Base-by-base conservation (phyloP, 2,888 invertebrate species). In the Himalopsyche kuldschensis region DNA sequence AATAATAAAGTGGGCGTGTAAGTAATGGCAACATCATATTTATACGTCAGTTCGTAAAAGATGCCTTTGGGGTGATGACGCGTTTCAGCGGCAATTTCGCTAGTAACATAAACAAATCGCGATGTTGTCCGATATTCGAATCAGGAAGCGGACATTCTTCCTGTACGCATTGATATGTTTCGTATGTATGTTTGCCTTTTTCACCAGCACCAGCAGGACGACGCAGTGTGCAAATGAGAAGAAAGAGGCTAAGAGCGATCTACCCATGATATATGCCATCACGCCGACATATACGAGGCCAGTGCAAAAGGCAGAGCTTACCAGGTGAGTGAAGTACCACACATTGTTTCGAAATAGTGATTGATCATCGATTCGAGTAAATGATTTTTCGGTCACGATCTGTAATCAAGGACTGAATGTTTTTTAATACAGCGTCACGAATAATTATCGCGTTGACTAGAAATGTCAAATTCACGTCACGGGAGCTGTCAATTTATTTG, bases 271-370 rank as follows among this genome's bases (percentile, higher is more conserved):
- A 87, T 98, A 97, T 89, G 96, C 96, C 20, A 95, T 99, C 87
- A 99, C 98, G 4, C 98, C 98, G 47, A 99, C 98, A 0, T 97
- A 98, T 89, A 90, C 94, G 32, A 93, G 98, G 85, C 94, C 96
- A 63, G 96, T 96, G 41, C 98, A 99, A 90, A 97, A 97, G 90
- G 98, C 98, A 11, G 99, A 99, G 90, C 91, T 99, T 15, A 98
- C 98, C 80, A 94, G 95, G 95, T 94, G 90, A 89, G 87, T 84
- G 48, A 77, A 35, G 55, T 27, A 63, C 63, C 41, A 69, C 46
- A 41, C 75, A 78, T 47, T 76, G 17, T 27, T 17, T 6, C 30
- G 20, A 55, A 55, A 20, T 55, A 55, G 55, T 15, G 20, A 55
- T 20, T 55, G 31, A 75, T 31, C 32, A 30, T 75, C 32, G 30